Evolutionary conservation across 2,888 invertebrate species (phyloP).

Genomic region (Leptinotarsa tumamoca): DNA sequence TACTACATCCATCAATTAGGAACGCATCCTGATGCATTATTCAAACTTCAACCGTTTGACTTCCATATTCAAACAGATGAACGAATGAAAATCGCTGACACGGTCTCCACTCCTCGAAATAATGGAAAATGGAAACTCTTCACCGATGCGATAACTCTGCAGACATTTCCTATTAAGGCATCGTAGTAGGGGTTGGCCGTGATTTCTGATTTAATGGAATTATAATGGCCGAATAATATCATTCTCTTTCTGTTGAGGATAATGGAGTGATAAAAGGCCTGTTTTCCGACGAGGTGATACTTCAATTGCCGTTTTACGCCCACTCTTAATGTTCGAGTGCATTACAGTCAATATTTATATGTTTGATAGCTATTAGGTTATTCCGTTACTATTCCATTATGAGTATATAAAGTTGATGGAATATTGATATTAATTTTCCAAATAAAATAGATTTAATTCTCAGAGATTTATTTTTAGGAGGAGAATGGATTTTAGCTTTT

Average conservation of each 20-base stretch:
- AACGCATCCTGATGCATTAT: conserved; percentile 48
- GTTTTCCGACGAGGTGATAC: conserved; percentile 28
- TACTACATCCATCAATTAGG: conserved; percentile 46
- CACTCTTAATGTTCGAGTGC: conserved; percentile 33
- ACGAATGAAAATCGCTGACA: conserved; percentile 40
- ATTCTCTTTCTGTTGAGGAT: conserved; percentile 38
- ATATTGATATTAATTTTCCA: no score
- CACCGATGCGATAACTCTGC: conserved; percentile 33
- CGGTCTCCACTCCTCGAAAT: conserved; percentile 39
- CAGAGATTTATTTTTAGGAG: no score
- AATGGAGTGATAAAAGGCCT: conserved; percentile 38
- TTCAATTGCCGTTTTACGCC: conserved; percentile 28
- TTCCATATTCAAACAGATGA: conserved; percentile 47
- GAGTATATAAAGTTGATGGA: no score
- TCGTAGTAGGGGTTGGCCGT: conserved; percentile 35
- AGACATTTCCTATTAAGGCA: conserved; percentile 39
- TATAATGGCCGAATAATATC: conserved; percentile 47
- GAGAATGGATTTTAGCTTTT: no score
- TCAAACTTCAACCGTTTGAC: conserved; percentile 45
- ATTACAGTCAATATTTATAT: conserved; percentile 20
- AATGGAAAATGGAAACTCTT: conserved; percentile 28
- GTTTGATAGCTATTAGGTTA: not conserved
- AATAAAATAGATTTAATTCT: no score
- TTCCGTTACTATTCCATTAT: not conserved
- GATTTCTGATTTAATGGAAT: conserved; percentile 46